phyloP scores from a whole-genome alignment of 1,140 invertebrate genomes.

The Temnothorax curvispinosus region DNA sequence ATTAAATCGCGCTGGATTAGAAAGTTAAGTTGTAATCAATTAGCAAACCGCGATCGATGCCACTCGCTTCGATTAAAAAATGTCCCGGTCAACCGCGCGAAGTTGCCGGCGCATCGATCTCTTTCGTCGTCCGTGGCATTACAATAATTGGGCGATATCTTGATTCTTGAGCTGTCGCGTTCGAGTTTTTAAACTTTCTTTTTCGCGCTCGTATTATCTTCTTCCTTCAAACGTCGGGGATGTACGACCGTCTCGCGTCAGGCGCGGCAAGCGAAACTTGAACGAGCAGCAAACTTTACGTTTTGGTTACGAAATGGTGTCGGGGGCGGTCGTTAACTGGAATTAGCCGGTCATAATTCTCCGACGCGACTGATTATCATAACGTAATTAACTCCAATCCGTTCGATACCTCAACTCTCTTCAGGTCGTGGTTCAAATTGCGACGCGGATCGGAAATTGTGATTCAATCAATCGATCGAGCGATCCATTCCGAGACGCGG shows the following conservation, averaged over 20 bases:
- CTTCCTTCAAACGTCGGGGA: not conserved
- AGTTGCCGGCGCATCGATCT: not conserved
- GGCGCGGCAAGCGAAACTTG: not conserved
- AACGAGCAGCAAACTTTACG: not conserved
- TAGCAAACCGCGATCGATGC: not conserved
- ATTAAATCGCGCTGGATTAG: not conserved
- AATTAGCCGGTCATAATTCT: conserved; percentile 4
- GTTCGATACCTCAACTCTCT: not conserved
- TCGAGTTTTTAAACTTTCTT: not conserved
- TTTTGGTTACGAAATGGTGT: not conserved
- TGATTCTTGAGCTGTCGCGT: not conserved
- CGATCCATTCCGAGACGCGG: not conserved
- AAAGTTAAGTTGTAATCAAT: not conserved
- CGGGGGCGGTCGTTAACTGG: not conserved
- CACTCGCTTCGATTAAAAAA: not conserved
- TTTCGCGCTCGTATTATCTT: not conserved
- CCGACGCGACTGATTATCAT: not conserved
- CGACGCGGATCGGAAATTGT: not conserved
- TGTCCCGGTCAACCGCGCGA: not conserved
- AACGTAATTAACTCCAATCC: not conserved
- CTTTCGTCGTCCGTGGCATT: not conserved
- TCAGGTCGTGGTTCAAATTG: not conserved
- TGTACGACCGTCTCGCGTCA: not conserved
- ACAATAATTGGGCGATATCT: not conserved
- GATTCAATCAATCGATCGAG: not conserved